Conservation (phyloP, 2,113 vertebrate genomes). For the Ranitomeya variabilis region DNA sequence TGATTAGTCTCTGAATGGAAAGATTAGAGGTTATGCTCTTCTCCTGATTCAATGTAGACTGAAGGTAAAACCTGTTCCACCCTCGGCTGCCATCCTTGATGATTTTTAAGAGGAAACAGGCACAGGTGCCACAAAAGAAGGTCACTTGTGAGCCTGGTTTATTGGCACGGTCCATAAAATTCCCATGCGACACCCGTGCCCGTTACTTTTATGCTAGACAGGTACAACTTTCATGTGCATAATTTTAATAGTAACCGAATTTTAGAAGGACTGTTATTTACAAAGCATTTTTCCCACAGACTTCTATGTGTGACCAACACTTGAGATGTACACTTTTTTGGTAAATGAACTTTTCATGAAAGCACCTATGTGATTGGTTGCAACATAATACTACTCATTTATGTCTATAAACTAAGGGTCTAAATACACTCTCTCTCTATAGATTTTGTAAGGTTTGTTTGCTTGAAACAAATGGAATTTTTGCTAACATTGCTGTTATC, state of each 20-base stretch:
- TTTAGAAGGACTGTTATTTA: neutral
- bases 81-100: too few relatives aligned
- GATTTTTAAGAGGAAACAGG: too few relatives aligned
- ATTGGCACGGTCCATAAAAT: too few relatives aligned
- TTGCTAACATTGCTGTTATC: neutral
- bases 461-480: conserved; percentile 8
- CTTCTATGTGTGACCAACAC: neutral
- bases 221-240: too few relatives aligned
- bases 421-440: neutral
- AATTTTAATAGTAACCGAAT: neutral
- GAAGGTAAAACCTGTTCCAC: too few relatives aligned
- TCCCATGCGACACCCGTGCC: too few relatives aligned
- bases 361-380: neutral
- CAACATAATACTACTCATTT: neutral
- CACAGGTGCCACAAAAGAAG: too few relatives aligned
- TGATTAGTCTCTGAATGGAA: too few relatives aligned
- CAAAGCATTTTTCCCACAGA: neutral
- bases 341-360: neutral
- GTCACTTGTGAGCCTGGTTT: too few relatives aligned
- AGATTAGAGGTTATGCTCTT: too few relatives aligned
- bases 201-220: too few relatives aligned
- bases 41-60: too few relatives aligned
- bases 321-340: neutral
- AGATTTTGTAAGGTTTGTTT: neutral
- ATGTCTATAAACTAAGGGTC: neutral